These are phyloP conservation scores for Proisotoma minuta DNA, from an alignment of 2,888 invertebrate genomes.

Conservation along the genomic window DNA sequence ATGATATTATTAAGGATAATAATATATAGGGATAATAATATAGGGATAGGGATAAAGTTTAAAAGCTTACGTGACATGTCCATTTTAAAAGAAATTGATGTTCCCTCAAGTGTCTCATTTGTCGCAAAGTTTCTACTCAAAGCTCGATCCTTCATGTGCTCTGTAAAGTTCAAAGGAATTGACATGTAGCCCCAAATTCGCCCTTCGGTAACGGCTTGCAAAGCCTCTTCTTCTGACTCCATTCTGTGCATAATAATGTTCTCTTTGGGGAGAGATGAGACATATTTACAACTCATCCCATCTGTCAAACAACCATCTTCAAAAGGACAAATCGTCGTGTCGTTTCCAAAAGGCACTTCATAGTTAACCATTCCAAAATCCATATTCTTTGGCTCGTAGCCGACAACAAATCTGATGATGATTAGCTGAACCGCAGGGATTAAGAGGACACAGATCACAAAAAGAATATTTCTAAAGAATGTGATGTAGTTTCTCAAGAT, in stretches of 20 bases:
- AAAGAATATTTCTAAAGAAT: conserved; percentile 10
- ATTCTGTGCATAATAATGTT: background rate
- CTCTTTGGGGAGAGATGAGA: background rate
- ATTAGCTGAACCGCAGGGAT: conserved; percentile 8
- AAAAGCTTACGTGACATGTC: conserved; percentile 11
- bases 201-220: conserved; percentile 68
- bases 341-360: background rate
- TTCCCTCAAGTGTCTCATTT: background rate
- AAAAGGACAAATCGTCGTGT: background rate
- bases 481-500: conserved; percentile 22
- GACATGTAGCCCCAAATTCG: conserved; percentile 83
- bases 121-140: conserved; percentile 3
- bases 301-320: background rate
- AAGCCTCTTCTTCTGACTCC: conserved; percentile 56
- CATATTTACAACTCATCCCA: conserved; percentile 9
- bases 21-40: no score
- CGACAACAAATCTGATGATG: conserved; percentile 2
- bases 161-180: conserved; percentile 85
- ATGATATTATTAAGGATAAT: no score
- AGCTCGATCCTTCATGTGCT: conserved; percentile 57
- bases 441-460: background rate
- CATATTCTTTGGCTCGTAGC: conserved; percentile 11
- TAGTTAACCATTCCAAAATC: conserved; percentile 2
- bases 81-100: background rate
- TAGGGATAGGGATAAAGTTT: no score